These are phyloP conservation scores for Lutjanus erythropterus DNA, from an alignment of 2,113 vertebrate species.

Conservation along the genomic window DNA sequence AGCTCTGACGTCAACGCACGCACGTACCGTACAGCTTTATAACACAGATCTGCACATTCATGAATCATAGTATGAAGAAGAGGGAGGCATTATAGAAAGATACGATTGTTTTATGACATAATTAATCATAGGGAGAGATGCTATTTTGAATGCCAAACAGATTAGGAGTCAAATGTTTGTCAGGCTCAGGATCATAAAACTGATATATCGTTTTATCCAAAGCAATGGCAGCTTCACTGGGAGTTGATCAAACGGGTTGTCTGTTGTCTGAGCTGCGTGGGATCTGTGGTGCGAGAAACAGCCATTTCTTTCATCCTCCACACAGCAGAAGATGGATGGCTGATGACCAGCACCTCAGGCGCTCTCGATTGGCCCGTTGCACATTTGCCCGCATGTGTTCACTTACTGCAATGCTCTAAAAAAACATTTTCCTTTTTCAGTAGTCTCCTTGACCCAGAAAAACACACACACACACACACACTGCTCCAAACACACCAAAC, in stretches of 20 bases:
- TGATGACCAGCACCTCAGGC: constrained; percentile 61
- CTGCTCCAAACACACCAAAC: constrained; percentile 29
- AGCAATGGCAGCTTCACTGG: background rate
- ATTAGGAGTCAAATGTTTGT: constrained; percentile 7
- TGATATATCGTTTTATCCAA: constrained; percentile 23
- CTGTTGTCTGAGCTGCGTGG: constrained; percentile 34
- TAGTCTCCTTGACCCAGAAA: constrained; percentile 86
- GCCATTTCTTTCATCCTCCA: constrained; percentile 44
- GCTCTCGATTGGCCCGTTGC: constrained; percentile 23
- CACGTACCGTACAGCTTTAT: constrained; percentile 7
- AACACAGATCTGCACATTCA: constrained; percentile 12
- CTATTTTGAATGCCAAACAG: background rate
- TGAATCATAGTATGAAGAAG: background rate
- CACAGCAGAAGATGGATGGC: constrained; percentile 58
- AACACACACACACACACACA: constrained; percentile 14
- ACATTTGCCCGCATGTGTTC: constrained; percentile 49
- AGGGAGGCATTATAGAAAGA: background rate
- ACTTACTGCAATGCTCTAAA: constrained; percentile 70
- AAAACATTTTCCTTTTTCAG: constrained; percentile 73
- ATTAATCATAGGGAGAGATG: background rate
- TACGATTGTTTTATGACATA: too few relatives aligned
- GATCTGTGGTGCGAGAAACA: constrained; percentile 30
- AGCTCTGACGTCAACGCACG: constrained; percentile 69
- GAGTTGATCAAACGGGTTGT: constrained; percentile 20
- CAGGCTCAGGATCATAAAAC: constrained; percentile 11